These are phyloP conservation scores for Lottia gigantea DNA, from an alignment of 2,888 invertebrate genomes.

Conservation along the genomic window DNA sequence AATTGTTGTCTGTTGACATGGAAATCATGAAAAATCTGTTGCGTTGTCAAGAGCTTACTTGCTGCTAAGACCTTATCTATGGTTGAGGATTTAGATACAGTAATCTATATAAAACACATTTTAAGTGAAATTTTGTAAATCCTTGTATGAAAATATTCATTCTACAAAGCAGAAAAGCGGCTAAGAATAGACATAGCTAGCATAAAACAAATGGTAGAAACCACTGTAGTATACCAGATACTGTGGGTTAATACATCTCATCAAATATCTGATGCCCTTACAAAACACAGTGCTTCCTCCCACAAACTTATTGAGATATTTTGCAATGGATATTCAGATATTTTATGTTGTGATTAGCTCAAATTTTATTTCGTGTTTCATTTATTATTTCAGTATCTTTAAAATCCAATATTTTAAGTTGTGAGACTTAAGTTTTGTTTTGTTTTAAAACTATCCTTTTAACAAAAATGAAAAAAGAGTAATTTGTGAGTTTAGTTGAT, in stretches of 20 bases:
- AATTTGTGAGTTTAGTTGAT: neutral
- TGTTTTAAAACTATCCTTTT: neutral
- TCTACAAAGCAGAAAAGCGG: constrained; percentile 18
- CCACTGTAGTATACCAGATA: neutral
- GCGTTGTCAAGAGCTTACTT: neutral
- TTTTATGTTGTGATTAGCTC: neutral
- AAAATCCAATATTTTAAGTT: neutral
- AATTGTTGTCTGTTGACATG: too few species aligned
- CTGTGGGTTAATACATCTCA: constrained; percentile 13
- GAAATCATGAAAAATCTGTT: too few species aligned
- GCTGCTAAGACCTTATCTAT: constrained; percentile 16
- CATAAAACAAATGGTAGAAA: constrained; percentile 14
- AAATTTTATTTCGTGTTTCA: too few species aligned
- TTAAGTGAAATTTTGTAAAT: constrained; percentile 16
- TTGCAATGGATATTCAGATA: neutral
- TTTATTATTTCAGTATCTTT: neutral
- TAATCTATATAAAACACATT: neutral
- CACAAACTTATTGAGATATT: neutral
- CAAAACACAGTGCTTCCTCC: constrained; percentile 14
- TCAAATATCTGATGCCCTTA: constrained; percentile 16
- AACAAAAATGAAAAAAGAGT: neutral
- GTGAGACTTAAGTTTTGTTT: neutral
- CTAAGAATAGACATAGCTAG: constrained; percentile 19
- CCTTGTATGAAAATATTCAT: constrained; percentile 18
- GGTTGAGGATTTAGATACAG: constrained; percentile 16